A percentile compares a stretch with the other conserved stretches of the same genome.
Evolutionary conservation across 2,113 vertebrate species (phyloP).

Genomic region (Phalacrocorax carbo): DNA sequence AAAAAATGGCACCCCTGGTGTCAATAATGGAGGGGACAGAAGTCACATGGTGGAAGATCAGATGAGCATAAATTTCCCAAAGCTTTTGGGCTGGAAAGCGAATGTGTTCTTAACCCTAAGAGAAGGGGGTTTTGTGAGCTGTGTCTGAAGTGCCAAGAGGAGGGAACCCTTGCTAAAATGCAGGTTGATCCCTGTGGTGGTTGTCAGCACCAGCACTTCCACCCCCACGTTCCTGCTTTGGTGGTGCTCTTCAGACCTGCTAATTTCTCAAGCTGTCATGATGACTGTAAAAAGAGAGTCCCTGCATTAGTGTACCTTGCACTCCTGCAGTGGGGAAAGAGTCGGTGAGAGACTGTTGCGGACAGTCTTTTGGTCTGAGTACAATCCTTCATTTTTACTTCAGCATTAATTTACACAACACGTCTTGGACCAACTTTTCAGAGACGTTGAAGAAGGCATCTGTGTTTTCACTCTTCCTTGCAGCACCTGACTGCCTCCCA

Average conservation of each 20-base stretch:
- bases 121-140: not conserved
- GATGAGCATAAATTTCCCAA: not conserved
- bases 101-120: not conserved
- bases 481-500: not conserved
- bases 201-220: not conserved
- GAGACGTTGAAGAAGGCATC: not conserved
- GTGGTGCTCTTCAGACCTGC: not conserved
- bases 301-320: not conserved
- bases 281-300: not conserved
- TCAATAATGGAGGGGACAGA: not conserved
- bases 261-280: fast-evolving
- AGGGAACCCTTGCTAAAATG: not conserved
- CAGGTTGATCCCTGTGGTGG: not conserved
- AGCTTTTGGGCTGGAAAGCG: not conserved
- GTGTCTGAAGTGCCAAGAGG: not conserved
- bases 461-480: not conserved
- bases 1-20: not conserved
- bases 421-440: not conserved
- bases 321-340: fast-evolving
- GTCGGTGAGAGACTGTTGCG: not conserved
- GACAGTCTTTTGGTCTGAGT: not conserved
- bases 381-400: not conserved
- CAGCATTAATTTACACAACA: fast-evolving
- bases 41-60: not conserved
- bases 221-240: not conserved